Evolutionary conservation across 2,797 vertebrate species (phyloP).

Genomic region (Myotis vivesi): DNA sequence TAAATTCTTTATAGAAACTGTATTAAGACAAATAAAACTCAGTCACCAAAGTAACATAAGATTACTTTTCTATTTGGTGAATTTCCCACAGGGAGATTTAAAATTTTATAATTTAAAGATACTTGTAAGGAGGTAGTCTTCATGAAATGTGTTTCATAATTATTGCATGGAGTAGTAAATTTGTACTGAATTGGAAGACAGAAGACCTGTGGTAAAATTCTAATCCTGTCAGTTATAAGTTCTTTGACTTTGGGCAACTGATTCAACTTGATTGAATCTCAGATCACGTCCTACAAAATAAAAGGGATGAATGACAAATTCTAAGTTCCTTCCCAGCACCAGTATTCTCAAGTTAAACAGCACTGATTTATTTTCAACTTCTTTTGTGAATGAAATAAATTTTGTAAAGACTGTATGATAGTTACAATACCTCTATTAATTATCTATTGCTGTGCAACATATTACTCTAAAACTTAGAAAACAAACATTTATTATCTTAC

Average conservation of each 20-base stretch:
- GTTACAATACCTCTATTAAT: background rate
- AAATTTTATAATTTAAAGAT: slow-evolving; percentile 38
- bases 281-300: background rate
- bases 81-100: slow-evolving; percentile 9
- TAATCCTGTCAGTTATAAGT: background rate
- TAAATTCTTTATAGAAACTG: background rate
- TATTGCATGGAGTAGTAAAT: background rate
- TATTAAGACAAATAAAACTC: slow-evolving; percentile 25
- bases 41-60: background rate
- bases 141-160: background rate
- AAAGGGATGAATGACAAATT: background rate
- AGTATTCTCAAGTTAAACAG: background rate
- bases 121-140: slow-evolving; percentile 8
- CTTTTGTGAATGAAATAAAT: background rate
- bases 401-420: background rate
- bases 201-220: background rate
- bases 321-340: background rate
- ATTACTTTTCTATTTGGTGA: background rate
- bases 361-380: background rate
- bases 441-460: background rate
- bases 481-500: background rate
- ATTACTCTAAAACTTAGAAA: background rate
- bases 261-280: background rate
- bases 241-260: background rate
- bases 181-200: background rate